Percentiles rank a stretch among this genome's conserved stretches.
phyloP scores from a whole-genome alignment of 2,888 invertebrate genomes.

The Lomographa bimaculata region DNA sequence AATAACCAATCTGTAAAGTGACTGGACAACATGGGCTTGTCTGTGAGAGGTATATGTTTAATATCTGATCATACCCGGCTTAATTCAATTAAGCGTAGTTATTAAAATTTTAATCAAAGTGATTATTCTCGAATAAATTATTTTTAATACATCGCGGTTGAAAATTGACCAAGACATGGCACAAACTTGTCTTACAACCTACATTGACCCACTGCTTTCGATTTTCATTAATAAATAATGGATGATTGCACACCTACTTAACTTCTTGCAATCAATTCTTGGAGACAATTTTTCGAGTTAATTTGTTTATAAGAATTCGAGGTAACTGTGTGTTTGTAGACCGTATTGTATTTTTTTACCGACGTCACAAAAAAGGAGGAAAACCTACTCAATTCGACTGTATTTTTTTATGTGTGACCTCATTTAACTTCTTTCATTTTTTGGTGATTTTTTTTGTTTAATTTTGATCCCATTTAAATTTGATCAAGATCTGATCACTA shows the following conservation, averaged over 20 bases:
- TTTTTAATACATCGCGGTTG: slow-evolving; percentile 5
- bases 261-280: no score
- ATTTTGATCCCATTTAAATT: no score
- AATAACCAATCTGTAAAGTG: slow-evolving; percentile 67
- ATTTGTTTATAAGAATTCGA: no score
- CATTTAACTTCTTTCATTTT: no score
- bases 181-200: not conserved
- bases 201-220: not conserved
- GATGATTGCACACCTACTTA: no score
- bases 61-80: slow-evolving; percentile 56
- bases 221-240: not conserved
- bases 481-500: no score
- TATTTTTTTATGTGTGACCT: no score
- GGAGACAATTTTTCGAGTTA: not conserved
- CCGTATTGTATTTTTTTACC: no score
- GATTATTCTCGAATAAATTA: slow-evolving; percentile 14
- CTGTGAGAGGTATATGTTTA: slow-evolving; percentile 39
- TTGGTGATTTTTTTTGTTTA: no score
- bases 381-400: no score
- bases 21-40: slow-evolving; percentile 30
- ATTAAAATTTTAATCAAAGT: slow-evolving; percentile 3
- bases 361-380: no score
- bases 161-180: not conserved
- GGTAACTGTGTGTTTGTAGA: no score
- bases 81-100: slow-evolving; percentile 50